Conservation (phyloP, 2,888 invertebrate species). For the Quadroppia sp. region DNA sequence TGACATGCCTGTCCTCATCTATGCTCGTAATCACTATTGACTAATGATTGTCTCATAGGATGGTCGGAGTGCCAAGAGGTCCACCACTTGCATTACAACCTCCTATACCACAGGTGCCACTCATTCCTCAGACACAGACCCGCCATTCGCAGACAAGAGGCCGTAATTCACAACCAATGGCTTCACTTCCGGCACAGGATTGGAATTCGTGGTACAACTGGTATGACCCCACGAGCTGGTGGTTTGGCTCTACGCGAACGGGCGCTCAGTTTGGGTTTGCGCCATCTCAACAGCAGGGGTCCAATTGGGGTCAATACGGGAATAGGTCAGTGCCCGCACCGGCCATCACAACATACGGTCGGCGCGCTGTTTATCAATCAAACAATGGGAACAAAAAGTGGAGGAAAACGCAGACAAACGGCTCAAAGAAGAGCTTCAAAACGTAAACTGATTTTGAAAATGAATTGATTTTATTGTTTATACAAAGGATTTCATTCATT, state of each 20-base stretch:
- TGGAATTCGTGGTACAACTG: slow-evolving; percentile 41
- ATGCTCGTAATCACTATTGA: too few relatives aligned
- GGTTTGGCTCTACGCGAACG: slow-evolving; percentile 27
- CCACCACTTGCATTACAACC: slow-evolving; percentile 34
- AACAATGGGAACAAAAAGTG: slow-evolving; percentile 32
- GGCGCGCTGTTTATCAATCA: slow-evolving; percentile 22
- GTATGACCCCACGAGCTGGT: slow-evolving; percentile 39
- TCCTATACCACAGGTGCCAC: slow-evolving; percentile 17
- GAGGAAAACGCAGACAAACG: slow-evolving; percentile 34
- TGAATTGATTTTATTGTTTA: too few relatives aligned
- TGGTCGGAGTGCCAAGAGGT: slow-evolving; percentile 19
- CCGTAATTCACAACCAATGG: neutral
- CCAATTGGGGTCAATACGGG: slow-evolving; percentile 27
- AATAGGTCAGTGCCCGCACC: slow-evolving; percentile 19
- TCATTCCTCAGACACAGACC: slow-evolving; percentile 18
- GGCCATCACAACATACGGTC: slow-evolving; percentile 30
- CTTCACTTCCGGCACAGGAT: slow-evolving; percentile 25
- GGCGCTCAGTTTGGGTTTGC: slow-evolving; percentile 25
- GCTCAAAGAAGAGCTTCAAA: slow-evolving; percentile 34
- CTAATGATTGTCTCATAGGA: neutral
- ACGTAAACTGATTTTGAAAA: slow-evolving; percentile 31
- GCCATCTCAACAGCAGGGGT: slow-evolving; percentile 31
- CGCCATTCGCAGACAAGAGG: too few relatives aligned
- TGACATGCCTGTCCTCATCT: neutral
- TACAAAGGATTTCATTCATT: too few relatives aligned